These are phyloP conservation scores for Nestor notabilis DNA, from an alignment of 2,113 vertebrate genomes.

Conservation along the genomic window DNA sequence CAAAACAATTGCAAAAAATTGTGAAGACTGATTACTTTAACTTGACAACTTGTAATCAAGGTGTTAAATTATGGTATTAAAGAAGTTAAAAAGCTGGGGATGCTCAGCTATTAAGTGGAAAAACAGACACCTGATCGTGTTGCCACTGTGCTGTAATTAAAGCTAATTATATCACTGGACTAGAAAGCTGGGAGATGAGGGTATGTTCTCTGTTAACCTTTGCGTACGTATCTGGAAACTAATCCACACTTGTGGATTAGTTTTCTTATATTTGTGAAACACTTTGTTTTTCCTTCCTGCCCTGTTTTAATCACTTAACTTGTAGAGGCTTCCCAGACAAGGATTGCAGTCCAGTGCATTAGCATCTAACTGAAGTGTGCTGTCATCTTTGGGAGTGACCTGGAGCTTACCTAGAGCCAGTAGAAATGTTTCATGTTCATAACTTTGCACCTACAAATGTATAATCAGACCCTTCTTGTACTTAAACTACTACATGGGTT, in stretches of 20 bases:
- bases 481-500: neutral
- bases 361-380: neutral
- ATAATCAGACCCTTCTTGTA: neutral
- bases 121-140: neutral
- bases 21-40: neutral
- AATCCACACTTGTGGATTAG: neutral
- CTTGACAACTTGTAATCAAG: neutral
- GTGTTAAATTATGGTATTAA: neutral
- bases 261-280: neutral
- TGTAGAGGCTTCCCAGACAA: neutral
- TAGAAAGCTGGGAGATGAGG: neutral
- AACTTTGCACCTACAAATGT: neutral
- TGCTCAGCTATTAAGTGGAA: neutral
- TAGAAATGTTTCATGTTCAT: fast-evolving
- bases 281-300: neutral
- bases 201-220: neutral
- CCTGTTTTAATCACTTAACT: neutral
- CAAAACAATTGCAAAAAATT: neutral
- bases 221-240: neutral
- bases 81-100: neutral
- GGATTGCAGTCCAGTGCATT: neutral
- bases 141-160: neutral
- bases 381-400: neutral
- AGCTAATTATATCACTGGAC: neutral
- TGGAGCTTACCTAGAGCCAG: neutral